Base-by-base conservation (phyloP, 2,113 vertebrate genomes). In the Collichthys lucidus region DNA sequence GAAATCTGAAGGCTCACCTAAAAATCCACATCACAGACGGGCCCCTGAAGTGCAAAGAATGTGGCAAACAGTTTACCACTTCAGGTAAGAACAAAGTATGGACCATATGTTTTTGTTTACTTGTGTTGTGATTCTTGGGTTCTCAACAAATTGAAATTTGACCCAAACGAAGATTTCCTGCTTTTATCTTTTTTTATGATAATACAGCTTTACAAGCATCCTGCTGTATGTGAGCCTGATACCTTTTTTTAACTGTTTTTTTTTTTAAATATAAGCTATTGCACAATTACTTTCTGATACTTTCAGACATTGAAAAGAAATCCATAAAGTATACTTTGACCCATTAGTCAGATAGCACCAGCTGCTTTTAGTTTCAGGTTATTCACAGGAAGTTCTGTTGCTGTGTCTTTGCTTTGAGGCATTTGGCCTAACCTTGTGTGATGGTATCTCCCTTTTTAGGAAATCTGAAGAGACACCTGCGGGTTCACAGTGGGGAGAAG, bases 31-130 rank as follows among this genome's bases (percentile, higher is more conserved):
- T 99, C 0, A 83, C 96, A 0, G 98, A 99, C 0, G 98, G 98
- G 42, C 98, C 98, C 24, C 96, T 99, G 19, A 99, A 99, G 90
- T 99, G 98, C 84, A 96, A 97, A 56, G 98, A 99, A 80, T 99
- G 98, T 0, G 98, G 98, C 74, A 99, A 99, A 88, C 98, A 99
- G 95, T 99, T 99, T 93, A 99, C 98, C 86, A 99, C 98, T 0
- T 99, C 98, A 95, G 98, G 98, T 99, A 94, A 87, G 89, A 74
- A 6, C 42, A 44, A 5, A 14, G 1, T 50, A 46, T 15, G 3
- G 11, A 50, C 6, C 4, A 3, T 14, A n/a, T 65, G 57, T 59
- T 20, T 65, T 14, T 22, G 12, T 16, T 63, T 12, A 62, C 10
- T 80, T 19, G 3, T 1, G 14, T 49, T 66, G 57, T 19, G n/a